Evolutionary conservation across 2,888 invertebrate species (phyloP).

Genomic region (Incurvaria masculella): DNA sequence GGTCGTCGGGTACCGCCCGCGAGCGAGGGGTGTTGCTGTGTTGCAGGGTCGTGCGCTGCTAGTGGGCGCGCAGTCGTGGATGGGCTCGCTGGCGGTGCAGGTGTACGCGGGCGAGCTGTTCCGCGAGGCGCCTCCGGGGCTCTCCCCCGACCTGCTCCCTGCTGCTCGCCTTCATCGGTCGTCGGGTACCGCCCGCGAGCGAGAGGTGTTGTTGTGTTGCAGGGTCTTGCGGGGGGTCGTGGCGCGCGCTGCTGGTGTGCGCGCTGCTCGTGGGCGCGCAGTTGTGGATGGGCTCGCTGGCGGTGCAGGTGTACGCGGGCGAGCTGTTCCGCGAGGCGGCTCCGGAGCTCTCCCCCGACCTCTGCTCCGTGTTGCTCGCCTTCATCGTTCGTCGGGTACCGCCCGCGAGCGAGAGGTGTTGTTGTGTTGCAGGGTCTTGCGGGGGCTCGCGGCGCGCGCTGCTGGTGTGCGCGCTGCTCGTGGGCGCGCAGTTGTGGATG

Average conservation of each 20-base stretch:
- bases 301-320: constrained; percentile 48
- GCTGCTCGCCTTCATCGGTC: constrained; percentile 53
- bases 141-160: constrained; percentile 54
- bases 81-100: constrained; percentile 45
- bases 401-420: too few species aligned
- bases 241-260: constrained; percentile 20
- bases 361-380: constrained; percentile 59
- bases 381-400: too few species aligned
- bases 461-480: constrained; percentile 11
- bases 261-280: constrained; percentile 20
- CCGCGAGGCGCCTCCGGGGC: constrained; percentile 42
- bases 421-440: constrained; percentile 29
- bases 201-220: too few species aligned
- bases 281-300: constrained; percentile 44
- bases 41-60: constrained; percentile 14
- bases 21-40: too few species aligned
- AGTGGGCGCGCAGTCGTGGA: constrained; percentile 30
- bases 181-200: too few species aligned
- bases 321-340: constrained; percentile 52
- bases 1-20: too few species aligned
- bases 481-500: constrained; percentile 36
- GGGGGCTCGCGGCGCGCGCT: constrained; percentile 31
- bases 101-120: constrained; percentile 54
- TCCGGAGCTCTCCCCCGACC: constrained; percentile 41
- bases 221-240: constrained; percentile 36